Evolutionary conservation across 30 jellyfish, hydroid and myxozoan species (phyloP), one percentile per base, ranked within the genome.

Genomic region (Sanderia malayensis): DNA sequence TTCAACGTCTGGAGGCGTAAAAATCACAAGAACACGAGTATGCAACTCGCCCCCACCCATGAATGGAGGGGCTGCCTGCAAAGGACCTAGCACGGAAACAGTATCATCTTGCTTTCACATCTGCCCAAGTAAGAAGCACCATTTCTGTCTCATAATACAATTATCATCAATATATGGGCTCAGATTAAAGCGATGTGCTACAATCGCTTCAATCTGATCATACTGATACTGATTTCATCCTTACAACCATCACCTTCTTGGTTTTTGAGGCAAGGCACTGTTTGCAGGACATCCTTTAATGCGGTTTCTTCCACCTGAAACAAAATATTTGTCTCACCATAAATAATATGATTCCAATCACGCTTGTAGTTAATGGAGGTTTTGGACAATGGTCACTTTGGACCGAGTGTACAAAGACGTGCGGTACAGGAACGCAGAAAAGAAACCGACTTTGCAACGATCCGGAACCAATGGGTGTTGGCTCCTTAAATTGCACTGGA

Each of bases 11-110:
- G 97, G 97, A 28, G 97, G 97, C 55, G 76, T 88, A 44, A 28
- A 41, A 33, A 70, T 88, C 74, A 77, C 77, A 8, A 71, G 97
- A 24, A 59, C 89, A 22, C 70, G 97, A 32, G 86, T 57, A 33
- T 88, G 97, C 74, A 88, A 88, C 68, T 66, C 91, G 45, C 97
- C 97, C 32, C 97, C 95, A 1, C 97, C 97, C n/a, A 88, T 88
- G 97, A 80, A 71, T 60, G 94, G 94, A 3, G 97, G 97, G 29
- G 52, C 71, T 8, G 82, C 78, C 31, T 88, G 97, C 76, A 75
- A 63, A 22, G 97, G 97, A 32, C 70, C 76, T 34, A 28, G 76
- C 4, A 70, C 67, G 2, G 97, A 88, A 20, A 33, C 57, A 6
- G 83, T 81, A 11, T 30, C 53, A 13, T 60, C 92, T 2, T 88